Conservation (phyloP, 1,140 invertebrate genomes). For the Drosophila bocki region DNA sequence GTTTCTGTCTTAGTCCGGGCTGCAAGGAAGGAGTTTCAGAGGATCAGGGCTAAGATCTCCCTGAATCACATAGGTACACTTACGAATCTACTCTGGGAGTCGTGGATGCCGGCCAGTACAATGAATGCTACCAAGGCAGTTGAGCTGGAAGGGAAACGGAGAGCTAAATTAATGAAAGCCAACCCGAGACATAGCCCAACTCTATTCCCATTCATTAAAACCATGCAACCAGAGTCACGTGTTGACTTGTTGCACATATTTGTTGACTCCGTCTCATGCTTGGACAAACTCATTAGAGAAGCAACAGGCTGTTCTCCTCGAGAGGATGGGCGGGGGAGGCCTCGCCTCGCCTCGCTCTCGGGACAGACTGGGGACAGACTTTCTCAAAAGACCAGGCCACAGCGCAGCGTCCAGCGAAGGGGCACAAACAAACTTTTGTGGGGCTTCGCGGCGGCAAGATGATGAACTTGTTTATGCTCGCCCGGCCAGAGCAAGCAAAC, state of each 20-base stretch:
- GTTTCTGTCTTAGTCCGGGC: constrained; percentile 88
- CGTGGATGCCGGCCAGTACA: constrained; percentile 64
- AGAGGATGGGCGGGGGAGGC: constrained; percentile 3
- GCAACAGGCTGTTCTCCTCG: constrained; percentile 34
- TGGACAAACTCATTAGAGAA: constrained; percentile 63
- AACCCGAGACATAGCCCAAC: constrained; percentile 8
- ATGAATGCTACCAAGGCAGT: constrained; percentile 84
- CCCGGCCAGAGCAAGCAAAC: constrained; percentile 70
- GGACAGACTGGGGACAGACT: constrained; percentile 49
- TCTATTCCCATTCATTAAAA: constrained; percentile 58
- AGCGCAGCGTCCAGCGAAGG: constrained; percentile 57
- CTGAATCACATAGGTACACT: constrained; percentile 41
- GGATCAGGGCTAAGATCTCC: neutral
- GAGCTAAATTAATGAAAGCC: constrained; percentile 51
- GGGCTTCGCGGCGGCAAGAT: constrained; percentile 65
- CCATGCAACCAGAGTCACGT: constrained; percentile 58
- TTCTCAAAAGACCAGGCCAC: constrained; percentile 51
- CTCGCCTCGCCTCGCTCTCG: neutral
- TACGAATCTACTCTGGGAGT: constrained; percentile 81
- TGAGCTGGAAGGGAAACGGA: constrained; percentile 70
- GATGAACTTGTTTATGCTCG: constrained; percentile 72
- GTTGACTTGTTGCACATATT: constrained; percentile 80
- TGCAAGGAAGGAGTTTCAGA: constrained; percentile 22
- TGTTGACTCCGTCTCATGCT: constrained; percentile 69
- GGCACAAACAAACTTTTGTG: constrained; percentile 72